phyloP scores from a whole-genome alignment of 2,888 invertebrate species.

The Melinopterus prodromus region DNA sequence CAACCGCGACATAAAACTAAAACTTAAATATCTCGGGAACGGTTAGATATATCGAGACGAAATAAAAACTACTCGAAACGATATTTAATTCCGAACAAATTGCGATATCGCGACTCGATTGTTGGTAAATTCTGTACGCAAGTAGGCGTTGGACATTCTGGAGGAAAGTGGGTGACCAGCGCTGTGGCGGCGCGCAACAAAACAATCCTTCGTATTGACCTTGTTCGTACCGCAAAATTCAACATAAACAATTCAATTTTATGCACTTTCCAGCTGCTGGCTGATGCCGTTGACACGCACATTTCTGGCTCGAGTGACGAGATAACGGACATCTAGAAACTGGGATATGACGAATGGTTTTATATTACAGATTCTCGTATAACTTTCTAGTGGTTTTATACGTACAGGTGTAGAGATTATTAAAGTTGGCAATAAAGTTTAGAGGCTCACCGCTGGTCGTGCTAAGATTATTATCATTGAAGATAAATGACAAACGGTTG shows the following conservation, averaged over 20 bases:
- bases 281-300: not conserved
- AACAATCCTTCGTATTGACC: not conserved
- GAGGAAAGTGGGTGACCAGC: not conserved
- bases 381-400: not conserved
- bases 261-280: not conserved
- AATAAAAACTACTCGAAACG: too few relatives aligned
- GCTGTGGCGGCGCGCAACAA: not conserved
- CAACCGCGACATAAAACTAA: too few relatives aligned
- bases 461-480: not conserved
- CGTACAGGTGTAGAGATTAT: not conserved
- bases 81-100: too few relatives aligned
- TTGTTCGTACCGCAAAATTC: not conserved
- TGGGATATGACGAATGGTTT: not conserved
- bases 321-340: not conserved
- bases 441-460: not conserved
- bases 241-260: slow-evolving; percentile 4
- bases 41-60: too few relatives aligned
- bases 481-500: not conserved
- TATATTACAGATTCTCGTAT: not conserved
- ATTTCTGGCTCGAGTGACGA: not conserved
- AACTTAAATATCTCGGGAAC: too few relatives aligned
- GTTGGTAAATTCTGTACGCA: not conserved
- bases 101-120: too few relatives aligned
- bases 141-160: not conserved
- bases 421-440: not conserved